Percentiles rank a stretch among this genome's conserved stretches.
phyloP scores from a whole-genome alignment of 2,113 vertebrate genomes.

The Collichthys lucidus region DNA sequence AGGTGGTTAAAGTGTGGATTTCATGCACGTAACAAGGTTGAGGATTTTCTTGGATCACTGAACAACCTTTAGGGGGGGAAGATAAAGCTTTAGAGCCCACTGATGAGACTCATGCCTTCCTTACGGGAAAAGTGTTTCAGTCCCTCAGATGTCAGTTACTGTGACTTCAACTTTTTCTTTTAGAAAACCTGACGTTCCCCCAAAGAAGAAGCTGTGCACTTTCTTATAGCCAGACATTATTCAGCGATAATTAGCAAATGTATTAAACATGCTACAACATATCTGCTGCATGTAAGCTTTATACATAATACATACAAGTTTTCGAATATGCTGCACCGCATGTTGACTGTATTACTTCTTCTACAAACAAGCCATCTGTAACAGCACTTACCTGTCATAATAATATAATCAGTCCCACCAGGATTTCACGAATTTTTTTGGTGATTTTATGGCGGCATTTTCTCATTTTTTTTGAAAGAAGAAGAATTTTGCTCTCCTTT shows the following conservation, averaged over 20 bases:
- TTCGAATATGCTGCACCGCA: too few relatives aligned
- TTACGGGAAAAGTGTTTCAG: slow-evolving; percentile 12
- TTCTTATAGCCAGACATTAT: background rate
- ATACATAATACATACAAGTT: too few relatives aligned
- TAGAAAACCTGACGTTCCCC: background rate
- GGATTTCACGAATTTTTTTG: too few relatives aligned
- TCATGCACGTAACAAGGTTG: slow-evolving; percentile 20
- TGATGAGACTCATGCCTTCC: slow-evolving; percentile 18
- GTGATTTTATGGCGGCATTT: too few relatives aligned
- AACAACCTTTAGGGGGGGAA: slow-evolving; percentile 35
- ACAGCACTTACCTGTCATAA: too few relatives aligned
- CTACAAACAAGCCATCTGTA: too few relatives aligned
- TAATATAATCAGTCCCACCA: too few relatives aligned
- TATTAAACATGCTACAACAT: too few relatives aligned
- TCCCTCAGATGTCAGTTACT: slow-evolving; percentile 21
- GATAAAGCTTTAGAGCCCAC: slow-evolving; percentile 35
- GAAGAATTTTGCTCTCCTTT: too few relatives aligned
- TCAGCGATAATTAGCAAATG: background rate
- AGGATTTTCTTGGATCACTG: slow-evolving; percentile 26
- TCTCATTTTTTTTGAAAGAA: too few relatives aligned
- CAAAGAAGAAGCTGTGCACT: background rate
- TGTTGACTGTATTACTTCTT: too few relatives aligned
- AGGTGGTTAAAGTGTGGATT: slow-evolving; percentile 8
- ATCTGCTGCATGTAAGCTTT: too few relatives aligned
- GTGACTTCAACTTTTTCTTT: slow-evolving; percentile 14